phyloP scores from a whole-genome alignment of 2,113 vertebrate genomes.

The Camelus bactrianus region DNA sequence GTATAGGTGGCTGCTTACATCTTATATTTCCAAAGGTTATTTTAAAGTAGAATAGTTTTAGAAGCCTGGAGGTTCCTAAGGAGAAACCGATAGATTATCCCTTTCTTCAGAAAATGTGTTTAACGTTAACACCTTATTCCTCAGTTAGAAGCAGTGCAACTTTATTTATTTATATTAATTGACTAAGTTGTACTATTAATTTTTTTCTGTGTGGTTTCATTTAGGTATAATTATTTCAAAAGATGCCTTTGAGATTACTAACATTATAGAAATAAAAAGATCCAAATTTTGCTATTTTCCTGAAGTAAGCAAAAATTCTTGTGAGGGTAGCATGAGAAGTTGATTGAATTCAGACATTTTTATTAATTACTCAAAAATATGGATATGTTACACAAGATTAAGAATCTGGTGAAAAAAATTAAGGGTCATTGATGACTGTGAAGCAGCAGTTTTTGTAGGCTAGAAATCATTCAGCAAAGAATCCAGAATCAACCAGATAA shows the following conservation, averaged over 20 bases:
- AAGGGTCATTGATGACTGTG: not conserved
- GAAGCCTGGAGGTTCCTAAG: not conserved
- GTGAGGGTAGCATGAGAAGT: not conserved
- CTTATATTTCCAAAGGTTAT: not conserved
- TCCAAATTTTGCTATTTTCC: slow-evolving; percentile 15
- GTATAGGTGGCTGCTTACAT: not conserved
- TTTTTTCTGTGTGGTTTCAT: not conserved
- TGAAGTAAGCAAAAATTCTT: slow-evolving; percentile 49
- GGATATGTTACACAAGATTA: not conserved
- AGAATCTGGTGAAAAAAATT: not conserved
- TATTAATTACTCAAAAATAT: slow-evolving; percentile 42
- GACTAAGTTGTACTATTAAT: not conserved
- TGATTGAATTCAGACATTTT: slow-evolving; percentile 44
- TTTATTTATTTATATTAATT: slow-evolving; percentile 53
- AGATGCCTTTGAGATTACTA: slow-evolving; percentile 17
- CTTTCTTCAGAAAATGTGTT: slow-evolving; percentile 26
- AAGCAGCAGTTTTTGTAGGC: not conserved
- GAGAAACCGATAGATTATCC: not conserved
- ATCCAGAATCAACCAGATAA: not conserved
- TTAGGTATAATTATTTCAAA: slow-evolving; percentile 47
- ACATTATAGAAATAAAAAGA: not conserved
- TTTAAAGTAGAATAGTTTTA: slow-evolving; percentile 1
- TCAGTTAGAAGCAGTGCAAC: not conserved
- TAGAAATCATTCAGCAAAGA: not conserved
- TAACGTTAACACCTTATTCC: not conserved